phyloP scores from a whole-genome alignment of 2,888 invertebrate species.

The Megalurothrips usitatus region DNA sequence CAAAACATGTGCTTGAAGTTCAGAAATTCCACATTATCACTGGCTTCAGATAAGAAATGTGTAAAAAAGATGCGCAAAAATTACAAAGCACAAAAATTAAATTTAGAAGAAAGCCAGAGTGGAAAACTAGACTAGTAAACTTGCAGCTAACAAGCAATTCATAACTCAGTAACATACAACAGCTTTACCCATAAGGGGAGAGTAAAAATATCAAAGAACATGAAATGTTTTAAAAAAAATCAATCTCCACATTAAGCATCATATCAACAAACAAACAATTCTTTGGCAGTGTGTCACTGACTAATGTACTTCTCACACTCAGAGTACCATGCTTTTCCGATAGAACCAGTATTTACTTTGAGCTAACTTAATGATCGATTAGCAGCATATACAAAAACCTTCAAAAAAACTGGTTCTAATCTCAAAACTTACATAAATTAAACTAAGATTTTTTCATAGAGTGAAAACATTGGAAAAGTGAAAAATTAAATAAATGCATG shows the following conservation, averaged over 20 bases:
- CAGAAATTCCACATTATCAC: no score
- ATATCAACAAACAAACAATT: not conserved
- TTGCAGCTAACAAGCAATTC: not conserved
- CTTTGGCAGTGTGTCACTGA: slow-evolving; percentile 24
- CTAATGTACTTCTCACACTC: not conserved
- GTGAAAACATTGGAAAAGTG: not conserved
- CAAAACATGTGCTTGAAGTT: no score
- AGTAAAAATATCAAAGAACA: not conserved
- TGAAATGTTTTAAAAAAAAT: not conserved
- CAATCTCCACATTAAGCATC: not conserved
- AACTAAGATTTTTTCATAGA: not conserved
- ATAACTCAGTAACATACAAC: not conserved
- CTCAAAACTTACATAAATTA: no score
- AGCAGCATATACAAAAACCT: not conserved
- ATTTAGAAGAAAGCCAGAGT: not conserved
- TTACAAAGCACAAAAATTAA: not conserved
- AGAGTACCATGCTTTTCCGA: not conserved
- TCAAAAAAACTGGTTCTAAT: no score
- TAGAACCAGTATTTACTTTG: not conserved
- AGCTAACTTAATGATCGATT: not conserved
- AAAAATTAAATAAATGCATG: not conserved
- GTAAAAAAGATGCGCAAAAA: not conserved
- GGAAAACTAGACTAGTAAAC: not conserved
- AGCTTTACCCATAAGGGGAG: not conserved
- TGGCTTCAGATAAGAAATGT: not conserved